phyloP scores from a whole-genome alignment of 2,888 invertebrate genomes.

The Eurois occulta region DNA sequence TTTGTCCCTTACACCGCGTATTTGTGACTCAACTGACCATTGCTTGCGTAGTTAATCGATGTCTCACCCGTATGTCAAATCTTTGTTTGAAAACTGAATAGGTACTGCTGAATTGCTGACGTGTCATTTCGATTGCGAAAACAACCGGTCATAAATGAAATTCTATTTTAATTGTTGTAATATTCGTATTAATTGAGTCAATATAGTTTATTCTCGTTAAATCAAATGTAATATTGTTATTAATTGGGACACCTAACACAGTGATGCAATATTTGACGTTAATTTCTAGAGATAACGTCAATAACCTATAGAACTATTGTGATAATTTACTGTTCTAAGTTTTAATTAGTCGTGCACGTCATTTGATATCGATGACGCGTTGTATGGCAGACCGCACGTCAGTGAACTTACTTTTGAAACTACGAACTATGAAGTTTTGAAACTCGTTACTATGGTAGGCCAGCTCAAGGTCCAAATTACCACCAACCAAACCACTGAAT shows the following conservation, averaged over 20 bases:
- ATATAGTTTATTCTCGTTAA: not conserved
- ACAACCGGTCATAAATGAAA: not conserved
- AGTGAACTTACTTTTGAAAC: not conserved
- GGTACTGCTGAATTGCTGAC: not conserved
- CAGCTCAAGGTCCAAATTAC: not conserved
- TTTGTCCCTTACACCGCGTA: not conserved
- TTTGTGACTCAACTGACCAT: not conserved
- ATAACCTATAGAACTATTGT: conserved; percentile 39
- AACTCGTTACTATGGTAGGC: not conserved
- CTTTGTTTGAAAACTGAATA: not conserved
- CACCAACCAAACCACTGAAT: no score
- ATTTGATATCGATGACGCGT: conserved; percentile 27
- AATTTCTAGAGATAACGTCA: conserved; percentile 51
- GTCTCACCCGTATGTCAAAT: not conserved
- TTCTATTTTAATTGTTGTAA: conserved; percentile 3
- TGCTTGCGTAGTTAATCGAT: not conserved
- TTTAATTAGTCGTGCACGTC: conserved; percentile 47
- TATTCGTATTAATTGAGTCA: conserved; percentile 1
- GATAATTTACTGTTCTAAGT: conserved; percentile 33
- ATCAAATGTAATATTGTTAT: conserved; percentile 23
- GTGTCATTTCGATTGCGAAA: conserved; percentile 24
- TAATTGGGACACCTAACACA: conserved; percentile 33
- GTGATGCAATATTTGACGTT: conserved; percentile 57
- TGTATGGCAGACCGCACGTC: not conserved
- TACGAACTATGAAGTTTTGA: not conserved